These are phyloP conservation scores for Sebastes goodei DNA, from an alignment of 2,797 vertebrate species.

Conservation along the genomic window DNA sequence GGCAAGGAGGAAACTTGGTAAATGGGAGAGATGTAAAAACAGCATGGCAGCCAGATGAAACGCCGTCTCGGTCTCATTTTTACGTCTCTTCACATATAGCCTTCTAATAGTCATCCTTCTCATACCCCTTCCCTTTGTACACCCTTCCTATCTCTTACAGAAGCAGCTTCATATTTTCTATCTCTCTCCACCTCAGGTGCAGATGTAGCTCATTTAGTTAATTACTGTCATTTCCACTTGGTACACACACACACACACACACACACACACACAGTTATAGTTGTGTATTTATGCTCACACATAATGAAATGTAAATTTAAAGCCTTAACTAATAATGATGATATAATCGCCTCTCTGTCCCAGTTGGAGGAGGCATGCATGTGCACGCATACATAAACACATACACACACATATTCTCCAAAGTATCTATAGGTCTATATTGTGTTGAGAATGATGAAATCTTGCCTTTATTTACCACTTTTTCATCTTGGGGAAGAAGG, in stretches of 20 bases:
- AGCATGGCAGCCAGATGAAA: not conserved
- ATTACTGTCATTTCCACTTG: slow-evolving; percentile 75
- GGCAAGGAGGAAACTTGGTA: not conserved
- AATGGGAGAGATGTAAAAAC: not conserved
- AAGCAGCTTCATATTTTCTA: not conserved
- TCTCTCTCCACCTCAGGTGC: slow-evolving; percentile 52
- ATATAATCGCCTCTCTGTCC: not conserved
- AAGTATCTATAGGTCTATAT: not conserved
- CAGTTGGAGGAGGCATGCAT: not conserved
- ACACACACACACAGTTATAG: not conserved
- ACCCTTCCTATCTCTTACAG: not conserved
- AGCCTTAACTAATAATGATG: not conserved
- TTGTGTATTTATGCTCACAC: not conserved
- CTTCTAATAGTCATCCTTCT: not conserved
- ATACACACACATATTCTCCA: not conserved
- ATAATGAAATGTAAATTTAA: not conserved
- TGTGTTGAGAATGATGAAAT: slow-evolving; percentile 9
- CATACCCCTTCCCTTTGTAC: not conserved
- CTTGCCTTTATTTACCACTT: not conserved
- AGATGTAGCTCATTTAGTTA: slow-evolving; percentile 73
- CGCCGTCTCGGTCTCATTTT: not conserved
- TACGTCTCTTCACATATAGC: not conserved
- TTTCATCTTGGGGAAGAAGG: not conserved
- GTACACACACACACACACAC: slow-evolving; percentile 24
- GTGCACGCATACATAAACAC: not conserved